A percentile compares a stretch with the other conserved stretches of the same genome.
Conservation (phyloP, 1,140 invertebrate genomes). For the Dryas iulia region DNA sequence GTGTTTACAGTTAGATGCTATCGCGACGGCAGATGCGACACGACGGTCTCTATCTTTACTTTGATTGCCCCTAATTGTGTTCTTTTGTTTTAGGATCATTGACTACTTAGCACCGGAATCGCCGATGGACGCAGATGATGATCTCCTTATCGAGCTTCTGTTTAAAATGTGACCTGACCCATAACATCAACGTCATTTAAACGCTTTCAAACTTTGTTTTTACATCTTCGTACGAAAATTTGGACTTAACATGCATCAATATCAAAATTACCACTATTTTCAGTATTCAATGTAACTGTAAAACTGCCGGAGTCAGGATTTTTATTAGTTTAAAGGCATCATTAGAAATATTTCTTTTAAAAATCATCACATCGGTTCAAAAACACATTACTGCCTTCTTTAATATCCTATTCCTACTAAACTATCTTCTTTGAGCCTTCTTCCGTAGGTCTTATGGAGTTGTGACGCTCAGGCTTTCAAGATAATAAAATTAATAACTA, state of each 20-base stretch:
- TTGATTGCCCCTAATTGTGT: no score
- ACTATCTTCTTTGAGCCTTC: neutral
- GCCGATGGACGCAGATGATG: conserved; percentile 74
- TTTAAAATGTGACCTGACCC: conserved; percentile 69
- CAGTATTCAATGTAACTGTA: conserved; percentile 11
- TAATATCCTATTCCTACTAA: conserved; percentile 33
- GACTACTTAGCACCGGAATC: conserved; percentile 71
- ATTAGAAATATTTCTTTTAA: neutral
- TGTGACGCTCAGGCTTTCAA: conserved; percentile 68
- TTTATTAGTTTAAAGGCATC: neutral
- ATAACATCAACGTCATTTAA: conserved; percentile 25
- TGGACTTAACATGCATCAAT: conserved; percentile 11
- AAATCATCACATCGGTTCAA: neutral
- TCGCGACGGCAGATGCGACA: no score
- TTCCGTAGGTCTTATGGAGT: conserved; percentile 50
- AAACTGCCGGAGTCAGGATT: conserved; percentile 23
- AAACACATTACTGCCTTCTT: conserved; percentile 31
- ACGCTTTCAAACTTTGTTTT: conserved; percentile 7
- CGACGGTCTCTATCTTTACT: no score
- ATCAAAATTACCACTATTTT: conserved; percentile 4
- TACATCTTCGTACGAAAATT: conserved; percentile 7
- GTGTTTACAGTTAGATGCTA: no score
- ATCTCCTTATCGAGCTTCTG: conserved; percentile 71
- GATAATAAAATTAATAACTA: conserved; percentile 25
- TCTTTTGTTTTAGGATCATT: conserved; percentile 59